Evolutionary conservation across 2,113 vertebrate species (phyloP).

Genomic region (Columba livia): DNA sequence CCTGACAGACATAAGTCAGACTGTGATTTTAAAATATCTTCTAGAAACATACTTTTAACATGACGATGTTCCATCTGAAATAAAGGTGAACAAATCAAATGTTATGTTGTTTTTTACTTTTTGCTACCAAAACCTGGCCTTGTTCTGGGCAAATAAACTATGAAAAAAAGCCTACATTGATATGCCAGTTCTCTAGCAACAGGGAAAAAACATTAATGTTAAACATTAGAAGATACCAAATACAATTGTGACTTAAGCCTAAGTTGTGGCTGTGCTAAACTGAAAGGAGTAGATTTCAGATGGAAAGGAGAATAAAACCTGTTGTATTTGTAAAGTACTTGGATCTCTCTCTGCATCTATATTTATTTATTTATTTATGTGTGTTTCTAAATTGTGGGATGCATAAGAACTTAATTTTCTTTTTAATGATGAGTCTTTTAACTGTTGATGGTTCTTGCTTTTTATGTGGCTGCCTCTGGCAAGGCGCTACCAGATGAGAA

Average conservation of each 20-base stretch:
- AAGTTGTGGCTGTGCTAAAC: not conserved
- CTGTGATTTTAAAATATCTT: not conserved
- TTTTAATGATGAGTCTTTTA: not conserved
- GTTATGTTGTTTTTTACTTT: not conserved
- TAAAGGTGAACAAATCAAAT: not conserved
- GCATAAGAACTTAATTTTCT: not conserved
- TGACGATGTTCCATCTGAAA: not conserved
- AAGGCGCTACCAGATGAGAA: not conserved
- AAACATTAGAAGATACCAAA: not conserved
- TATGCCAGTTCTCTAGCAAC: not conserved
- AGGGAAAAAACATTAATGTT: fast-evolving
- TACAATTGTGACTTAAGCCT: not conserved
- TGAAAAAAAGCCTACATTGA: not conserved
- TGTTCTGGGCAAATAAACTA: not conserved
- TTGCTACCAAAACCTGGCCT: not conserved
- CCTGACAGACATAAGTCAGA: not conserved
- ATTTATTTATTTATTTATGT: not conserved
- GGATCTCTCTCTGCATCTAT: not conserved
- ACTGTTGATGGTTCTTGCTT: not conserved
- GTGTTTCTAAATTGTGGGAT: not conserved
- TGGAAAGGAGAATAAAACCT: not conserved
- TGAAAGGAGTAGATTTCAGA: not conserved
- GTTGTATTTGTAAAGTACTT: not conserved
- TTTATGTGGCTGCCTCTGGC: not conserved
- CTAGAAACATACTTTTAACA: not conserved